Conservation (phyloP, 1,140 invertebrate genomes). For the Sipha flava region DNA sequence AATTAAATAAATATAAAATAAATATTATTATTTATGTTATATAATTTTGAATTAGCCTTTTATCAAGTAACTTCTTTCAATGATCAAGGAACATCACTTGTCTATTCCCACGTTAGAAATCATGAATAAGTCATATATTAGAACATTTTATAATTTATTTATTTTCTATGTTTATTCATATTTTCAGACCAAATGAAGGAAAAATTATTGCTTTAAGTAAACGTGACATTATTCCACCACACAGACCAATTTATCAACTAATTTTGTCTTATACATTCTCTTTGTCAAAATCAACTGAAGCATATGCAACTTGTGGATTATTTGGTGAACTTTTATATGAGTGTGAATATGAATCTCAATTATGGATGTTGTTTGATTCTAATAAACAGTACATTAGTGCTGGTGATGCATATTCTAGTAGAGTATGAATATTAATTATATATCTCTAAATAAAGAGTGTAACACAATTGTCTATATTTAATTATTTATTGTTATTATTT, state of each 20-base stretch:
- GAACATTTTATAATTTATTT: no score
- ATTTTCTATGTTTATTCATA: background rate
- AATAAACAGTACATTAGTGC: constrained; percentile 78
- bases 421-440: background rate
- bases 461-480: background rate
- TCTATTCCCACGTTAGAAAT: no score
- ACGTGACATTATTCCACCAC: constrained; percentile 76
- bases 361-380: constrained; percentile 92
- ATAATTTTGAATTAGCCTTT: no score
- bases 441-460: background rate
- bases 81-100: no score
- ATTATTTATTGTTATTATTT: constrained; percentile 24
- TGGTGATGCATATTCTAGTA: constrained; percentile 78
- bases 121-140: no score
- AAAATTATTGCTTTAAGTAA: constrained; percentile 63
- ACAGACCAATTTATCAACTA: constrained; percentile 81
- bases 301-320: constrained; percentile 67
- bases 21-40: no score
- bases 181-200: constrained; percentile 63
- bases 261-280: constrained; percentile 78
- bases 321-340: constrained; percentile 86
- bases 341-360: constrained; percentile 86
- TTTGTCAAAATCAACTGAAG: constrained; percentile 70
- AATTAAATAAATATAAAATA: no score
- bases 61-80: no score